A percentile compares a stretch with the other conserved stretches of the same genome.
These are phyloP conservation scores for Callocephalon fimbriatum DNA, from an alignment of 2,113 vertebrate species.

Conservation along the genomic window DNA sequence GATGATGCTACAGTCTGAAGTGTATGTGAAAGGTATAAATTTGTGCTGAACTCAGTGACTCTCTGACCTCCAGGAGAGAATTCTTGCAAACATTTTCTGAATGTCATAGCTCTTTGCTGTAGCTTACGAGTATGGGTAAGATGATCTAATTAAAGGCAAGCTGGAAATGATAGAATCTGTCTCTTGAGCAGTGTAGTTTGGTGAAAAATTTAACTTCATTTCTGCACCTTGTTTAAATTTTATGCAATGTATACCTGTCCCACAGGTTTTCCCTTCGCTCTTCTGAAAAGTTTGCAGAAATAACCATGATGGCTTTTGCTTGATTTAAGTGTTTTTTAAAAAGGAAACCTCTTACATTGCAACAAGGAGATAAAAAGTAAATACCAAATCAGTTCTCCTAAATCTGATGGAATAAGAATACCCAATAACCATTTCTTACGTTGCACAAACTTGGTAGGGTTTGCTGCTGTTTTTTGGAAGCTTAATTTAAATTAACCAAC, in stretches of 20 bases:
- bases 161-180: background rate
- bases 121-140: background rate
- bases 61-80: background rate
- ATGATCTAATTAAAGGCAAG: background rate
- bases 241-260: background rate
- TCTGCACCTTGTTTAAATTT: background rate
- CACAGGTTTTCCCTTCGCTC: background rate
- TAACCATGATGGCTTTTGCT: background rate
- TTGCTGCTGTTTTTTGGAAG: background rate
- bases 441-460: background rate
- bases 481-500: background rate
- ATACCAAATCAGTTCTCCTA: background rate
- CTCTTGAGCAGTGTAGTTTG: background rate
- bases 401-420: background rate
- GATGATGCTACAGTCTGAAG: background rate
- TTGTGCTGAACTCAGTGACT: background rate
- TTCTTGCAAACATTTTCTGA: background rate
- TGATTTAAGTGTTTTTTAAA: background rate
- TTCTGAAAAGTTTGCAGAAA: background rate
- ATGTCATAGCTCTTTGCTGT: background rate
- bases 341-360: background rate
- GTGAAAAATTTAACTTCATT: background rate
- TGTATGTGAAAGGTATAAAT: background rate
- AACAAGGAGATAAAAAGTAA: background rate
- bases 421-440: background rate